A percentile compares a stretch with the other conserved stretches of the same genome.
Evolutionary conservation across 2,888 invertebrate species (phyloP).

Genomic region (Atethmia centrago): DNA sequence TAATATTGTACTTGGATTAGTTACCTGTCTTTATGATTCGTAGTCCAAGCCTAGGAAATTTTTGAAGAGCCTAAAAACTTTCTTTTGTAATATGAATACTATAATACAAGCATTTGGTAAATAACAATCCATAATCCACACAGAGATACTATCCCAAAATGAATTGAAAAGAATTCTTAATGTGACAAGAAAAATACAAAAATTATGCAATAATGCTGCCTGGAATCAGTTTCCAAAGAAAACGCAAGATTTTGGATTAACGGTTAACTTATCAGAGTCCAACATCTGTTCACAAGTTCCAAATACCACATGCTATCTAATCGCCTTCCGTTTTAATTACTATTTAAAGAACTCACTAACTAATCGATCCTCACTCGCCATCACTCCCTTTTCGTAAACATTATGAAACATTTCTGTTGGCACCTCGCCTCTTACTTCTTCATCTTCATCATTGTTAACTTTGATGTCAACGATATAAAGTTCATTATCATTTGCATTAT

Average conservation of each 20-base stretch:
- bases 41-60: not conserved
- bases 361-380: constrained; percentile 66
- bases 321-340: constrained; percentile 63
- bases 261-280: constrained; percentile 46
- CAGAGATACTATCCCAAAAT: not conserved
- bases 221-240: constrained; percentile 25
- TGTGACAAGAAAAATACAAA: constrained; percentile 28
- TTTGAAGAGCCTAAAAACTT: too few relatives aligned
- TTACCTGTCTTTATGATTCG: not conserved
- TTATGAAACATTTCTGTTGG: constrained; percentile 69
- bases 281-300: constrained; percentile 56
- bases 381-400: constrained; percentile 65
- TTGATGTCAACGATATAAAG: constrained; percentile 40
- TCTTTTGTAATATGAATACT: not conserved
- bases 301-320: constrained; percentile 52
- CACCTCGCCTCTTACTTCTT: constrained; percentile 58
- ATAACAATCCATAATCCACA: not conserved
- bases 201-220: constrained; percentile 33
- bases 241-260: constrained; percentile 29
- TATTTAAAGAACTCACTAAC: constrained; percentile 69
- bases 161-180: constrained; percentile 7
- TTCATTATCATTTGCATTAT: constrained; percentile 50
- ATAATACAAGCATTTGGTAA: not conserved
- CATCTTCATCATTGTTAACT: constrained; percentile 29
- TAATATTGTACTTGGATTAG: not conserved